Base-by-base conservation (phyloP, 2,113 vertebrate genomes). In the Psilopogon haemacephalus region DNA sequence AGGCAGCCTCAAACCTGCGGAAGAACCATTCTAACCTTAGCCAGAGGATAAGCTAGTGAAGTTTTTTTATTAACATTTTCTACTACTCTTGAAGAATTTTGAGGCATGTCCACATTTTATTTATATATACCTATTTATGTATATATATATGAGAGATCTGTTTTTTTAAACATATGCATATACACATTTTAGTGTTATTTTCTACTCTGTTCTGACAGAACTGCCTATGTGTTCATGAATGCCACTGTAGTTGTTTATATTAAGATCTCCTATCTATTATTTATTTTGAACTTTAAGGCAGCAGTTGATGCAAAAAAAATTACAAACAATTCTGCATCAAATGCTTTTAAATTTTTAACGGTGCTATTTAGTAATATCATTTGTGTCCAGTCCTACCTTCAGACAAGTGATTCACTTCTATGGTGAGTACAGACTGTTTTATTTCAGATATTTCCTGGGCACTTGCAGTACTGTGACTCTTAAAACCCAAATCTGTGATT, bases 361-460 rank as follows among this genome's bases (percentile, higher is more conserved):
- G 5, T 2, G 48, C 16, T 37, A 84, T 67, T 90, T 79, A 83
- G 71, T 21, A 89, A 33, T 37, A 8, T 83, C 92, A 68, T 77
- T 40, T 35, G 20, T 19, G 46, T 56, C 55, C 27, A 6, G 76
- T 86, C 46, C 56, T 46, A 84, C 54, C 59, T 91, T 50, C 60
- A 96, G 96, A 97, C 56, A 95, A 96, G 97, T 93, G 27, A 95
- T 86, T 86, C 37, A 12, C 72, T 90, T 91, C 42, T 33, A 6
- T 83, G 56, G 32, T 20, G 73, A 58, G 82, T 84, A 74, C 86
- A 94, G 87, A 86, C 65, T 54, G 40, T 42, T 97, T 90, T 89
- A 92, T 96, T 94, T 95, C 11, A 63, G 77, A 58, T 86, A 91
- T 80, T 95, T 96, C 93, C 93, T 21, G 32, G 62, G 82, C 9